Base-by-base conservation (phyloP, 2,888 invertebrate species). In the Leptothorax acervorum region DNA sequence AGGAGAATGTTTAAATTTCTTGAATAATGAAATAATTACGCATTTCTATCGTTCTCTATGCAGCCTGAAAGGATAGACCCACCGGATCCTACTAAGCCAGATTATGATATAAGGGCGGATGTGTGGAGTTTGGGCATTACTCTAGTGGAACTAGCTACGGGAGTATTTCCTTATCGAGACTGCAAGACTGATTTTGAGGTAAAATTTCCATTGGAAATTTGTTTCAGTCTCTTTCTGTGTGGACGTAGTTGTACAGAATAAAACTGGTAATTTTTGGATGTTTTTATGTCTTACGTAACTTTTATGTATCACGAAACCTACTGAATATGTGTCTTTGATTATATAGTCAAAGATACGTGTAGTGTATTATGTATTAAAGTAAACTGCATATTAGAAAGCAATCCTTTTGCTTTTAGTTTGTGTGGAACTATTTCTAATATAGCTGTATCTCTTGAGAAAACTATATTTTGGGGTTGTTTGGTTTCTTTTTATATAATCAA, bases 121-220 rank as follows among this genome's bases (percentile, higher is more conserved):
- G 99, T 99, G 74, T 99, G 99, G 99, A 99, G 99, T 90, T 96
- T 99, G 90, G 99, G 99, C 91, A 99, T 99, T 93, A 98, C 98
- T 81, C 96, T 99, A 84, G 98, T 99, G 75, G 99, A 99, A 96
- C 96, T 99, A 93, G 99, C 99, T 66, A 99, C 99, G 18, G 99
- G 99, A 76, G 97, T 97, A 90, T 99, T 99, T 95, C 99, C 99
- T 0, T 98, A 98, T 95, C 96, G 97, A 94, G 98, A 99, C 95
- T 99, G 99, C 95, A 97, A 98, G 95, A 99, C 98, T 93, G 99
- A 99, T 95, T 99, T 99, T 95, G 99, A 99, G 96, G 99, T 99
- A 89, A 85, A 68, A 48, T 45, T 71, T 51, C 3, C 1, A 3
- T 28, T 12, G 15, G 2, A 31, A 65, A 65, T 65, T 42, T 12